Evolutionary conservation across 2,113 vertebrate species (phyloP).

Genomic region (Varanus komodoensis): DNA sequence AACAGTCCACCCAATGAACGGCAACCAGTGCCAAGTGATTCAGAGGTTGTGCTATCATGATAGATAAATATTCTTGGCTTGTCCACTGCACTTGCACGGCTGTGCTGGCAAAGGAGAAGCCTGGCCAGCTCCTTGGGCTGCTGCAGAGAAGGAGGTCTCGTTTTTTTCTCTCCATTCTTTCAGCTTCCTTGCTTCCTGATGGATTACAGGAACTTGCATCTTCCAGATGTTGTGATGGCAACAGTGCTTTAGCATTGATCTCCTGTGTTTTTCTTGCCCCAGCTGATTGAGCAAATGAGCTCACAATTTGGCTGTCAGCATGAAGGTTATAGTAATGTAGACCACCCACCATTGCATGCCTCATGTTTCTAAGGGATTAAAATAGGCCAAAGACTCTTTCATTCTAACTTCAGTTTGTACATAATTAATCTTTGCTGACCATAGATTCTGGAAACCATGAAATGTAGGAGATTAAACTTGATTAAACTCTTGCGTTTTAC

Average conservation of each 20-base stretch:
- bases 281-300: neutral
- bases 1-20: neutral
- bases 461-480: neutral
- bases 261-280: neutral
- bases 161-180: neutral
- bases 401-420: neutral
- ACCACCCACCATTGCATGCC: neutral
- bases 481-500: neutral
- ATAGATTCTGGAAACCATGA: slow-evolving; percentile 10
- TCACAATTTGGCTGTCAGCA: neutral
- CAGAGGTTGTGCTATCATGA: neutral
- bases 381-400: neutral
- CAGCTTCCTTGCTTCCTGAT: neutral
- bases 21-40: neutral
- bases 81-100: neutral
- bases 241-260: neutral
- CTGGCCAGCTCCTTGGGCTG: neutral
- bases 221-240: accelerated
- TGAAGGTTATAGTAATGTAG: neutral
- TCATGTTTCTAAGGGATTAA: neutral
- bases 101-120: neutral
- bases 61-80: neutral
- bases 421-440: neutral
- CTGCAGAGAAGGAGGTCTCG: neutral
- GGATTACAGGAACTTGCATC: neutral